Percentiles rank a stretch among this genome's conserved stretches.
Evolutionary conservation across 2,113 vertebrate species (phyloP).

Genomic region (Centropus bengalensis): DNA sequence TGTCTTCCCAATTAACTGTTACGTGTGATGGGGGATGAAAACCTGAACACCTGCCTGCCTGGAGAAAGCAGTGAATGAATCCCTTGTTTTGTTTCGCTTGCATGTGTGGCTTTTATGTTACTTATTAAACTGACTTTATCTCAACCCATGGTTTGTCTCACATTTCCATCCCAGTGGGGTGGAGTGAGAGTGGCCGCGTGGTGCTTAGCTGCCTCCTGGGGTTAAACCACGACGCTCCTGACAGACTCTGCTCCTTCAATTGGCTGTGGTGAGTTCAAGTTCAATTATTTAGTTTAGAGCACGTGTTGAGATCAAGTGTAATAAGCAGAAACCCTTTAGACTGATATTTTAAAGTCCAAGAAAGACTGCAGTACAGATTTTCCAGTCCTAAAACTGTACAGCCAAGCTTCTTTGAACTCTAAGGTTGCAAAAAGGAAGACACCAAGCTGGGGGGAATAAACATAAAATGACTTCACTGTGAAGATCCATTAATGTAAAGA

Average conservation of each 20-base stretch:
- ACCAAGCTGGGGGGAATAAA: accelerated
- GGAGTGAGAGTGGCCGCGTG: too few relatives aligned
- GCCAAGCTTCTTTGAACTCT: not conserved
- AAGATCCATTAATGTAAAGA: not conserved
- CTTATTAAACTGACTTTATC: too few relatives aligned
- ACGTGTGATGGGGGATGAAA: too few relatives aligned
- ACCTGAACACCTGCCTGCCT: too few relatives aligned
- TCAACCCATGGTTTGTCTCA: too few relatives aligned
- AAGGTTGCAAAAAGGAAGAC: not conserved
- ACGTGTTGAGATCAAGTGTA: not conserved
- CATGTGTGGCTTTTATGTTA: too few relatives aligned
- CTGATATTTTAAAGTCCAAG: not conserved
- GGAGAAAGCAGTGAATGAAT: too few relatives aligned
- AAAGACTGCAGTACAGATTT: not conserved
- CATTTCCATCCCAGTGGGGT: too few relatives aligned
- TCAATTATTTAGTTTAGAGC: not conserved
- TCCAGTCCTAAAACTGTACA: not conserved
- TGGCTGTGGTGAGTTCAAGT: not conserved
- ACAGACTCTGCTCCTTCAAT: not conserved
- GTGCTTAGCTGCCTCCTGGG: too few relatives aligned
- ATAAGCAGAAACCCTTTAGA: not conserved
- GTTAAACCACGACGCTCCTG: not conserved
- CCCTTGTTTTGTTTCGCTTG: too few relatives aligned
- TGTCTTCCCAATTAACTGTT: too few relatives aligned
- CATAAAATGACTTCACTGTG: not conserved